These are phyloP conservation scores for Epirrhoe tristata DNA, from an alignment of 2,888 invertebrate genomes.

Conservation along the genomic window DNA sequence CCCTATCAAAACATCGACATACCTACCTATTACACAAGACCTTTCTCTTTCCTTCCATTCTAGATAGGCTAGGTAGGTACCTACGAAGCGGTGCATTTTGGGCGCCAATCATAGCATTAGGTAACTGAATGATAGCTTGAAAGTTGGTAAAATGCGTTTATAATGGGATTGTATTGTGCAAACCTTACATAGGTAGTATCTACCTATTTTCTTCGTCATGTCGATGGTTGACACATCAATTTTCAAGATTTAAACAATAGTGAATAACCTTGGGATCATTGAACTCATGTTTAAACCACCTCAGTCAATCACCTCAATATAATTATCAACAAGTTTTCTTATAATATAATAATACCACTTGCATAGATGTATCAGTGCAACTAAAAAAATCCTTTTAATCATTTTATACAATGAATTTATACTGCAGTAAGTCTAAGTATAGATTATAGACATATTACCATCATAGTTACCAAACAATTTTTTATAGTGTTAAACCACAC, in stretches of 20 bases:
- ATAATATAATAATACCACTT: background rate
- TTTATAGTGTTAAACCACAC: no score
- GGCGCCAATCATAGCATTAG: background rate
- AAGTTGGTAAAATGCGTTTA: slow-evolving; percentile 2
- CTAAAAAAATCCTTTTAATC: no score
- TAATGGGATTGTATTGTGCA: background rate
- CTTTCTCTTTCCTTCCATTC: slow-evolving; percentile 58
- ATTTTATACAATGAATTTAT: no score
- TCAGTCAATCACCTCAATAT: background rate
- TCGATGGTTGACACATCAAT: background rate
- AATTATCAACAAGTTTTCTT: background rate
- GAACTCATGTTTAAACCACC: background rate
- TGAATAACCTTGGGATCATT: slow-evolving; percentile 1
- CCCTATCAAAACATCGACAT: slow-evolving; percentile 25
- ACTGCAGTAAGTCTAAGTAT: no score
- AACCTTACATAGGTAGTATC: no score
- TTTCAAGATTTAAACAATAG: background rate
- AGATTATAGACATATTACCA: no score
- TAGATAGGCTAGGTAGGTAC: slow-evolving; percentile 41
- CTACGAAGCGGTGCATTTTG: background rate
- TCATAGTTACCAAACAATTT: no score
- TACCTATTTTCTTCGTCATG: no score
- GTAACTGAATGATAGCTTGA: background rate
- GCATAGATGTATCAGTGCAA: background rate
- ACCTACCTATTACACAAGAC: slow-evolving; percentile 37